These are phyloP conservation scores for Odocoileus virginianus DNA, from an alignment of 2,113 vertebrate species.

Conservation along the genomic window DNA sequence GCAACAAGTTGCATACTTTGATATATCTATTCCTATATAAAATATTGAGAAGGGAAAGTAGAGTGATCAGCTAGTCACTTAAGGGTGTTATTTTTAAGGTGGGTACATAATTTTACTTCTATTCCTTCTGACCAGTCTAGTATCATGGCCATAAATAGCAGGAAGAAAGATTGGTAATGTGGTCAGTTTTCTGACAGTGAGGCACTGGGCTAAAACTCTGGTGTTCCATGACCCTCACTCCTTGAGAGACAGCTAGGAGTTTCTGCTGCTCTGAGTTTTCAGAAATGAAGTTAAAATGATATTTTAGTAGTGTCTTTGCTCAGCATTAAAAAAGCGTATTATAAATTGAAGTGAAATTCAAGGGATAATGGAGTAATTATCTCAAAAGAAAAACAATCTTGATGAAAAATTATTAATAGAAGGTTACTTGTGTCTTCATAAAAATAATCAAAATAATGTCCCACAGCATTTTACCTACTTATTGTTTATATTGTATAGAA, in stretches of 20 bases:
- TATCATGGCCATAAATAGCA: background rate
- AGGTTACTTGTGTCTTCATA: background rate
- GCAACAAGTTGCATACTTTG: background rate
- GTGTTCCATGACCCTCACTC: background rate
- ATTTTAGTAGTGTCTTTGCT: background rate
- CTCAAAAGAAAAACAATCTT: background rate
- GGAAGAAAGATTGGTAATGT: background rate
- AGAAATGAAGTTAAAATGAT: background rate
- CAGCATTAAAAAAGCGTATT: background rate
- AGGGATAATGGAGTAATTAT: background rate
- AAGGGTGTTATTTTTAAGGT: background rate
- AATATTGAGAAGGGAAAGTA: background rate
- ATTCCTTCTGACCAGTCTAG: background rate
- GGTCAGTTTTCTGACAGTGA: background rate
- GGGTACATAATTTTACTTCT: background rate
- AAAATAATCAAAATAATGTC: background rate
- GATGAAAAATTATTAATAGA: background rate
- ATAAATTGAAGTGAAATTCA: background rate
- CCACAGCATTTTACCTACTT: background rate
- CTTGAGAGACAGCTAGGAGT: background rate
- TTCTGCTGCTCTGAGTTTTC: background rate
- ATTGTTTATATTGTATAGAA: background rate
- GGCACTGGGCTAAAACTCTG: background rate
- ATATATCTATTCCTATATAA: background rate
- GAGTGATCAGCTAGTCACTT: background rate